Conservation (phyloP, 1,140 invertebrate species). For the Bombus waltoni region DNA sequence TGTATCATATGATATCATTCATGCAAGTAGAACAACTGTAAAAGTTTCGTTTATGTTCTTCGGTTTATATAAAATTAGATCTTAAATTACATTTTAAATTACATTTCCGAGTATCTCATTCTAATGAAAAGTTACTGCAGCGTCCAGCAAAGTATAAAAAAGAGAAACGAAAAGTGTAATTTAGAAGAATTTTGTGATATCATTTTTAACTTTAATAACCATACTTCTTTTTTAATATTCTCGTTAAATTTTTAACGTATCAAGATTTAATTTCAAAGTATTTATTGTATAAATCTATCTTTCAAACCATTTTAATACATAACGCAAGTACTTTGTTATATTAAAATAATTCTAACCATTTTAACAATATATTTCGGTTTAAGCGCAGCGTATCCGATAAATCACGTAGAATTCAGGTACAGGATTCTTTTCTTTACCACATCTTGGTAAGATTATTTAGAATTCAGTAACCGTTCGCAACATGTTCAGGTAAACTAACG, state of each 20-base stretch:
- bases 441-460: neutral
- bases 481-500: constrained; percentile 39
- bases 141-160: too few relatives aligned
- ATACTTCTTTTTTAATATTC: neutral
- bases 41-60: too few relatives aligned
- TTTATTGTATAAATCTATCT: neutral
- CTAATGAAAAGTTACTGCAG: neutral
- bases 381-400: neutral
- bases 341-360: neutral
- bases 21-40: too few relatives aligned
- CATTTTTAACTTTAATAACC: neutral
- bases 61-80: too few relatives aligned
- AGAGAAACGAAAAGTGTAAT: neutral
- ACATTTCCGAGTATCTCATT: neutral
- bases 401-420: neutral
- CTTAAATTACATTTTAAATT: too few relatives aligned
- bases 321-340: neutral
- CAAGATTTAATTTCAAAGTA: neutral
- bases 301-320: neutral
- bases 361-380: neutral
- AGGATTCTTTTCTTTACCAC: neutral
- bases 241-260: neutral
- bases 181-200: neutral
- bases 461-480: constrained; percentile 9
- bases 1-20: too few relatives aligned